Evolutionary conservation across 2,888 invertebrate genomes (phyloP), one percentile per base, ranked within the genome.

Genomic region (Trachelus stipa): DNA sequence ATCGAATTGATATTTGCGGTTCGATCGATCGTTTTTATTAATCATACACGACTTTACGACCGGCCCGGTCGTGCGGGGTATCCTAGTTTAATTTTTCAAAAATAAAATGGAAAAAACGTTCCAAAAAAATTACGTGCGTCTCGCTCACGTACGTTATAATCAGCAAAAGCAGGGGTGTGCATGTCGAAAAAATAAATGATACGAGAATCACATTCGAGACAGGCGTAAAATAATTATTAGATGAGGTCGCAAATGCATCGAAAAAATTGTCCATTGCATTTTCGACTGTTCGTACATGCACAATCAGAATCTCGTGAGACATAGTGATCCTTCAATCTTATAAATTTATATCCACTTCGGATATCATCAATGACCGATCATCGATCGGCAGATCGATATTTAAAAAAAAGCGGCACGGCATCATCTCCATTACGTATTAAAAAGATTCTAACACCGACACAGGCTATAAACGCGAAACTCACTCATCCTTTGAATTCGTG

Each of bases 401-500:
- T 12, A 34, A 33, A 68, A 33, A 56, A 75, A 75, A 75, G 30
- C 75, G 33, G 76, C 74, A 56, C 56, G 56, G 56, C 56, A 56
- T 56, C 56, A 56, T 56, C 56, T 56, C 56, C 56, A 56, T 56
- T 23, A 56, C 9, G 56, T 56, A 56, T 56, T 56, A 56, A 23
- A 56, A 56, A 56, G 56, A 56, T 56, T 56, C 23, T 56, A 56
- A 56, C 12, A 71, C 71, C 71, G 71, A 71, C 71, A 34, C 71
- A 71, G 71, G 71, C 30, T 71, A 71, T 71, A 33, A 56, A 56
- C 56, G 56, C 23, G 23, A 56, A 23, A 56, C 83, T 87, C 88
- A 88, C 88, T 86, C 89, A 90, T 88, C 88, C 90, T 90, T 88
- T 86, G 88, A 87, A 90, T 88, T 89, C 90, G 88, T 89, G 89